Evolutionary conservation across 2,113 vertebrate genomes (phyloP), one percentile per base, ranked within the genome.

Genomic region (Heloderma charlesbogerti): DNA sequence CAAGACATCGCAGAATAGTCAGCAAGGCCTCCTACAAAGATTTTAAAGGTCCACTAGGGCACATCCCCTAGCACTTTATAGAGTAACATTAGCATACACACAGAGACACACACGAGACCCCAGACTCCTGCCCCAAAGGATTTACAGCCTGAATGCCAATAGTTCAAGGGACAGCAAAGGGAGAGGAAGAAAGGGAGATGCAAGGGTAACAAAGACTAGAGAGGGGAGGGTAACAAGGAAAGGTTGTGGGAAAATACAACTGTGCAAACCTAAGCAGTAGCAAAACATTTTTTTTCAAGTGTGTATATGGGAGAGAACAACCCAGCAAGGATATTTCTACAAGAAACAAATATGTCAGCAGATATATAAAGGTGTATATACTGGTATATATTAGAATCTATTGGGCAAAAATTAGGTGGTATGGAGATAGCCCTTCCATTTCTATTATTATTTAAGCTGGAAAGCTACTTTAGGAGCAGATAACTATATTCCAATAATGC

Each of bases 401-500:
- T 4, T 83, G 54, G 51, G 12, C 48, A 83, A 57, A 57, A 83
- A 27, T 1, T 4, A 63, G 63, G 15, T 85, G 27, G 34, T 45
- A 27, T 85, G 27, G 25, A 69, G 9, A 66, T 25, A 2, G 3
- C n/a, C 3, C n/a, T 67, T 84, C 63, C 66, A 67, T 13, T 3
- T 31, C 48, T 51, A 31, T 77, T 31, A 43, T 31, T 77, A 54
- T 87, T 87, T 60, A 60, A 78, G 31, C 37, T 66, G 45, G 63
- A 71, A 57, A 89, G 1, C 10, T 43, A 18, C 79, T 89, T 1
- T 72, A 81, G 29, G 67, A 60, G 20, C 54, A 51, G 60, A 82
- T 43, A 80, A 87, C 74, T 37, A 86, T 51, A 92, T 93, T 90
- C 25, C 51, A 72, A 45, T 51, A 79, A 43, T 87, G 54, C 92